Percentiles rank a stretch among this genome's conserved stretches.
Conservation (phyloP, 2,113 vertebrate genomes). For the Sciurus niger region DNA sequence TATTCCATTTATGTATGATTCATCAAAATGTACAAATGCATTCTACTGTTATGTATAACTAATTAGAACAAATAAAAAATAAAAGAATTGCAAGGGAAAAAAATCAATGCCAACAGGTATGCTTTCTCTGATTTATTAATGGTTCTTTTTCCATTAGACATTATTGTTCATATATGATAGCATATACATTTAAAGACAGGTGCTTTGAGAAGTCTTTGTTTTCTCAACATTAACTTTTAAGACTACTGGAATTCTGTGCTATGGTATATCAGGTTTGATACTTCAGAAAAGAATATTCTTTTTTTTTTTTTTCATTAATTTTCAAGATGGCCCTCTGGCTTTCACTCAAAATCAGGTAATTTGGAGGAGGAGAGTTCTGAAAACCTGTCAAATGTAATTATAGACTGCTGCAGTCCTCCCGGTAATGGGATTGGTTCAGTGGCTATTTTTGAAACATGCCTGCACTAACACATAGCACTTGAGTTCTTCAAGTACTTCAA, state of each 20-base stretch:
- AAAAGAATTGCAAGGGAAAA: no score
- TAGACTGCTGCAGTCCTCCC: conserved; percentile 62
- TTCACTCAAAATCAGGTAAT: conserved; percentile 76
- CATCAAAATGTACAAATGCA: no score
- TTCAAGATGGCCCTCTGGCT: conserved; percentile 79
- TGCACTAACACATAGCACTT: conserved; percentile 67
- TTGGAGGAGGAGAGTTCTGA: conserved; percentile 75
- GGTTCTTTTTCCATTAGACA: not conserved
- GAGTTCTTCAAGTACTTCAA: conserved; percentile 78
- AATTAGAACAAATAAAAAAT: no score
- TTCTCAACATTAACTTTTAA: conserved; percentile 13
- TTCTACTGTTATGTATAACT: no score
- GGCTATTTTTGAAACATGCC: conserved; percentile 84
- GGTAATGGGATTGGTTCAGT: conserved; percentile 69
- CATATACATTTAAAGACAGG: not conserved
- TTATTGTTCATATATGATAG: not conserved
- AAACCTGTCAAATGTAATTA: conserved; percentile 85
- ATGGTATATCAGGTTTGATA: conserved; percentile 54
- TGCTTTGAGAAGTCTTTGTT: conserved; percentile 48
- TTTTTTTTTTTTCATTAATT: conserved; percentile 59
- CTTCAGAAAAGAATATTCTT: conserved; percentile 56
- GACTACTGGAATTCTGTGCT: not conserved
- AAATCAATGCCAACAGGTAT: not conserved
- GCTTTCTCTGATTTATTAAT: not conserved
- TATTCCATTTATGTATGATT: no score